Conservation (phyloP, 2,888 invertebrate species). For the Druceiella hillmani region DNA sequence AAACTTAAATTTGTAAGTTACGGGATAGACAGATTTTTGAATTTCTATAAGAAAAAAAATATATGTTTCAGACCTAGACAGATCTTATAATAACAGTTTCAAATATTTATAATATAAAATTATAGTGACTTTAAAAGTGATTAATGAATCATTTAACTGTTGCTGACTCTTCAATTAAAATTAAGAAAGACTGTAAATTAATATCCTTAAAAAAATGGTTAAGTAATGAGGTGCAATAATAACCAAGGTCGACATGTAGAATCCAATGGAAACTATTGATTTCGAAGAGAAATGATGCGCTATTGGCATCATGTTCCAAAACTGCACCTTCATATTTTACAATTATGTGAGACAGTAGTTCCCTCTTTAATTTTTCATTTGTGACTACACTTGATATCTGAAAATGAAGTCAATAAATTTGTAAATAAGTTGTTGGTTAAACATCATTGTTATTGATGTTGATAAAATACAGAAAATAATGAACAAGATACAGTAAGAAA, state of each 20-base stretch:
- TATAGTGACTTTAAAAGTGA: too few relatives aligned
- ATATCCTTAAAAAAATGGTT: neutral
- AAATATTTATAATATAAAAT: too few relatives aligned
- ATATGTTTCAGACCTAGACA: too few relatives aligned
- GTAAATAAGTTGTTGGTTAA: neutral
- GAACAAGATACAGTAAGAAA: too few relatives aligned
- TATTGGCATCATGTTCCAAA: constrained; percentile 43
- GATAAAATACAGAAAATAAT: too few relatives aligned
- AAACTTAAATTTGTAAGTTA: too few relatives aligned
- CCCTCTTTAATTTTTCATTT: constrained; percentile 44
- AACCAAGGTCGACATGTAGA: constrained; percentile 52
- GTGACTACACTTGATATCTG: constrained; percentile 41
- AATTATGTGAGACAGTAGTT: constrained; percentile 42
- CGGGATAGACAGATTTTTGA: too few relatives aligned
- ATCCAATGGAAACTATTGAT: constrained; percentile 59
- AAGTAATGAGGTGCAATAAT: constrained; percentile 16
- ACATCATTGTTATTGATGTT: too few relatives aligned
- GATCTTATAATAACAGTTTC: too few relatives aligned
- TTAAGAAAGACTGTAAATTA: neutral
- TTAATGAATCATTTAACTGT: too few relatives aligned
- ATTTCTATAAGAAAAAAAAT: too few relatives aligned
- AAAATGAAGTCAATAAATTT: constrained; percentile 22
- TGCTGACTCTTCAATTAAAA: too few relatives aligned
- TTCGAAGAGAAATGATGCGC: constrained; percentile 55
- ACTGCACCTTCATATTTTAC: constrained; percentile 48